Base-by-base conservation (phyloP, 2,888 invertebrate genomes). In the Cheilosia scutellata region DNA sequence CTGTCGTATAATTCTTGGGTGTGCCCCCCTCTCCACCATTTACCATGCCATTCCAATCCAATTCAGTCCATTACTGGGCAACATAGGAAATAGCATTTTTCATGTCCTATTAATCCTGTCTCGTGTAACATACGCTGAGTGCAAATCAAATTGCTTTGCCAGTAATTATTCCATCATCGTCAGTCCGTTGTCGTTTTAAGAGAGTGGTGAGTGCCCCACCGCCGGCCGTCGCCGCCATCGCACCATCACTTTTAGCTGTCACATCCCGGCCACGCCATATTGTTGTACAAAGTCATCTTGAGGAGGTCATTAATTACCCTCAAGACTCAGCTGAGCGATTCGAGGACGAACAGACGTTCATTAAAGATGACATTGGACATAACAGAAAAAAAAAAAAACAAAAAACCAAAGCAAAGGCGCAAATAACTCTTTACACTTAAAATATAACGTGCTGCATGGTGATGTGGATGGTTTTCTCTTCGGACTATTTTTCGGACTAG, bases 161-260 rank as follows among this genome's bases (percentile, higher is more conserved):
- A 80, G 86, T 86, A 86, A 86, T 86, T 86, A 86, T 86, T 86
- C 82, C 86, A 86, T 86, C 86, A 86, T 86, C 86, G 76, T 86
- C 82, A 82, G 70, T 70, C 25, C 25, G 72, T 51, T 11, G 37
- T 37, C 77, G 72, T 77, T 66, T 76, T 51, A 25, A 29, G 66
- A 42, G 42, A 37, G 62, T 44, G 80, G 75, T 58, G 82, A 71
- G 53, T 71, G 44, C 25, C 55, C 33, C 63, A 65, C 47, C 66
- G 33, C 72, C 44, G 31, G 16, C 13, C 49, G 9, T 6, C 9
- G 5, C 49, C 31, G 53, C 37, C 25, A 16, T 25, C 49, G 11
- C 29, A 42, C n/a, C 65, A 55, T 16, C 76, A 71, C 82, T 68
- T 58, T 86, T 29, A 68, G 86, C 86, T 86, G 86, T 82, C 86